Conservation (phyloP, 2,113 vertebrate genomes). For the Jacana jacana region DNA sequence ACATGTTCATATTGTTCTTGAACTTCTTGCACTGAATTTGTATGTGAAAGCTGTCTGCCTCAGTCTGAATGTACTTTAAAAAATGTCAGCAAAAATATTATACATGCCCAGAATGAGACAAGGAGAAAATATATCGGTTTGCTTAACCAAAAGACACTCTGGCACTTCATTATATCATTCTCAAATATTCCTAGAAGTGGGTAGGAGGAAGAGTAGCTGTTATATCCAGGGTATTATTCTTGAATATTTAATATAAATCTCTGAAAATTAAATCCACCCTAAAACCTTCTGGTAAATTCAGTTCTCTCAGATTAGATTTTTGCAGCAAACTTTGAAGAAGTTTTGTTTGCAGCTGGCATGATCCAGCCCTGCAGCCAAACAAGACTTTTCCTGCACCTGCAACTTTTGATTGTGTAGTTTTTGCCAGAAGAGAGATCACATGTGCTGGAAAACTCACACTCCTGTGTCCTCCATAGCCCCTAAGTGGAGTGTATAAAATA, state of each 20-base stretch:
- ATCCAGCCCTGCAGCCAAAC: constrained; percentile 9
- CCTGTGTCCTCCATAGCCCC: background rate
- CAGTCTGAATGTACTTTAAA: background rate
- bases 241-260: background rate
- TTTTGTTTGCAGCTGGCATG: background rate
- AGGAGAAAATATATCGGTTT: background rate
- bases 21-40: background rate
- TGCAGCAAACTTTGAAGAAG: background rate
- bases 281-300: background rate
- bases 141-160: background rate
- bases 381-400: background rate
- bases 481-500: background rate
- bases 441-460: background rate
- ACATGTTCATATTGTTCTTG: background rate
- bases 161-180: background rate
- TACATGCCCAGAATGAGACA: background rate
- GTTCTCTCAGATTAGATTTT: background rate
- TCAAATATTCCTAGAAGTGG: background rate
- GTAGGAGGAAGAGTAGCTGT: background rate
- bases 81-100: background rate
- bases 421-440: background rate
- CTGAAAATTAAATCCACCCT: background rate
- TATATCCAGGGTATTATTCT: background rate
- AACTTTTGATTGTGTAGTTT: constrained; percentile 4
- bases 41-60: background rate